phyloP scores from a whole-genome alignment of 2,797 vertebrate genomes.

The Choloepus didactylus region DNA sequence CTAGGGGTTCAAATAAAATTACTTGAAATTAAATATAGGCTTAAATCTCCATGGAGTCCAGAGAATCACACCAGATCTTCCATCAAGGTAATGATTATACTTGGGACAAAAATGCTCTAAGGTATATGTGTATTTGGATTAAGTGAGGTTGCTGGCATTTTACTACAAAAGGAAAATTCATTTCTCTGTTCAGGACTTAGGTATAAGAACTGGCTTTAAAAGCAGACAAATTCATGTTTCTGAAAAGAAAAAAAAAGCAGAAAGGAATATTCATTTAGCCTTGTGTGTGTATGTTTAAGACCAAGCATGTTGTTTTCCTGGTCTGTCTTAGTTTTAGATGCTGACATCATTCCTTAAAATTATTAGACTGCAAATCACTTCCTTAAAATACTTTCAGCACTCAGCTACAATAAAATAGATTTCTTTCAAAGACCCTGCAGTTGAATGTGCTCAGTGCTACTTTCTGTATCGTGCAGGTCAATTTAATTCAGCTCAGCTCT shows the following conservation, averaged over 20 bases:
- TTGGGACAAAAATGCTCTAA: slow-evolving; percentile 55
- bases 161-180: slow-evolving; percentile 53
- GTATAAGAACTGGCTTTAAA: slow-evolving; percentile 47
- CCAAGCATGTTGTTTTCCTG: neutral
- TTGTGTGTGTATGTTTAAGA: slow-evolving; percentile 62
- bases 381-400: slow-evolving; percentile 89
- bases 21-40: slow-evolving; percentile 74
- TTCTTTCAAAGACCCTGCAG: slow-evolving; percentile 88
- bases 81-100: slow-evolving; percentile 53
- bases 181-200: slow-evolving; percentile 51
- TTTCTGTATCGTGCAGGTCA: slow-evolving; percentile 87
- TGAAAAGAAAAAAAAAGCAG: slow-evolving; percentile 33
- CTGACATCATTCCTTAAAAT: slow-evolving; percentile 77
- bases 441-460: slow-evolving; percentile 87
- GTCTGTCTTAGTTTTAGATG: slow-evolving; percentile 67
- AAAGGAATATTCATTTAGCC: slow-evolving; percentile 52
- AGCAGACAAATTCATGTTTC: slow-evolving; percentile 49
- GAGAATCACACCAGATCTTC: slow-evolving; percentile 23
- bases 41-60: slow-evolving; percentile 45
- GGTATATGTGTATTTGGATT: slow-evolving; percentile 23
- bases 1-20: slow-evolving; percentile 62
- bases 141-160: slow-evolving; percentile 4
- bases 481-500: slow-evolving; percentile 87
- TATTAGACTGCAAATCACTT: slow-evolving; percentile 86
- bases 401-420: slow-evolving; percentile 88